A percentile compares a stretch with the other conserved stretches of the same genome.
Conservation (phyloP, 2,888 invertebrate species). For the Leptothorax acervorum region DNA sequence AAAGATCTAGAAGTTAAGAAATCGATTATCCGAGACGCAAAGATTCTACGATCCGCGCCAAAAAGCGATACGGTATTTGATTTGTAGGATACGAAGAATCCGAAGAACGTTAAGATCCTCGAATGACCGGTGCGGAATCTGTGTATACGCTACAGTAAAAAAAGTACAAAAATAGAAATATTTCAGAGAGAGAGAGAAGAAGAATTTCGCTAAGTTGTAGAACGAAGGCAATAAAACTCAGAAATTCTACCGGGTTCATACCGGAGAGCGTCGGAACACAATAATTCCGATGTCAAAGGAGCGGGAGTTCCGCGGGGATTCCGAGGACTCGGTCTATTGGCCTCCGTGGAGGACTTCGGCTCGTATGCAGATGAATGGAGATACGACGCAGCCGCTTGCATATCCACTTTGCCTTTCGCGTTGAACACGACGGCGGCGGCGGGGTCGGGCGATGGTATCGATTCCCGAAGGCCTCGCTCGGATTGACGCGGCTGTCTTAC, state of each 20-base stretch:
- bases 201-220: neutral
- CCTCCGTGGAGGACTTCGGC: constrained; percentile 43
- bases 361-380: constrained; percentile 58
- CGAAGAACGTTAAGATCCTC: neutral
- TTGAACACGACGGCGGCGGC: neutral
- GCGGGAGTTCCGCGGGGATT: constrained; percentile 9
- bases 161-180: neutral
- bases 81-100: neutral
- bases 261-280: constrained; percentile 21
- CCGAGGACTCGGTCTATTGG: constrained; percentile 41
- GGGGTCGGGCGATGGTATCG: constrained; percentile 30
- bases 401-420: constrained; percentile 51
- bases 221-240: neutral
- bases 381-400: constrained; percentile 51
- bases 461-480: constrained; percentile 43
- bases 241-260: neutral
- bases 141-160: neutral
- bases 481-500: constrained; percentile 48
- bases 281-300: constrained; percentile 46
- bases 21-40: neutral
- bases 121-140: neutral
- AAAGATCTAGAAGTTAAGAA: no score
- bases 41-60: neutral
- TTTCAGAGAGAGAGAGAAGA: neutral
- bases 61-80: neutral